Conservation (phyloP, 1,140 invertebrate species). For the Bombus huntii region DNA sequence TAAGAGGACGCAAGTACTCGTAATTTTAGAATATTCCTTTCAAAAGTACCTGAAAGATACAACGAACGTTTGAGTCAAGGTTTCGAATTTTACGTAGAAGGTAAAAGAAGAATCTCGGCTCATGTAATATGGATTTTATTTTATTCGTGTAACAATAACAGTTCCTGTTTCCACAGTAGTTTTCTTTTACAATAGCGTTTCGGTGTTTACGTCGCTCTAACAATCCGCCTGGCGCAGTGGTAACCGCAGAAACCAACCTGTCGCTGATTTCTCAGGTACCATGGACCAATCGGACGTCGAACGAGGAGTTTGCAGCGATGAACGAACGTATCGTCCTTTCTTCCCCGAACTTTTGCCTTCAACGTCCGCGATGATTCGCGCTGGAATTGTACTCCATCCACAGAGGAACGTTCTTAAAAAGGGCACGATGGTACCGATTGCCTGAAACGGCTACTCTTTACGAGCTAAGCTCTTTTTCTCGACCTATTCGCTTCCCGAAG, state of each 20-base stretch:
- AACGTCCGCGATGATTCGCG: not conserved
- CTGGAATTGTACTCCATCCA: not conserved
- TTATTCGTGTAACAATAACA: conserved; percentile 69
- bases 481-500: not conserved
- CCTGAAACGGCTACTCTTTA: not conserved
- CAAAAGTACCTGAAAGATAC: not conserved
- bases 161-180: conserved; percentile 53
- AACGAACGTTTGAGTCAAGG: not conserved
- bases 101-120: not conserved
- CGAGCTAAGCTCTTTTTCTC: not conserved
- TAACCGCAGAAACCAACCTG: conserved; percentile 13
- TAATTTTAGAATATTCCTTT: not conserved
- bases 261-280: conserved; percentile 18
- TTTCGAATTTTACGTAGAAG: not conserved
- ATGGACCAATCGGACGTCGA: not conserved
- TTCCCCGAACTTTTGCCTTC: not conserved
- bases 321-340: not conserved
- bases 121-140: conserved; percentile 59
- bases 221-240: not conserved
- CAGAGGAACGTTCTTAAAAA: not conserved
- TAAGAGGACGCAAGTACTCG: not conserved
- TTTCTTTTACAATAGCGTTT: conserved; percentile 39
- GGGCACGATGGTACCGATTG: not conserved
- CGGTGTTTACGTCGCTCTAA: not conserved
- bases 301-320: not conserved